Conservation (phyloP, 1,140 invertebrate genomes). For the Drosophila bifasciata region DNA sequence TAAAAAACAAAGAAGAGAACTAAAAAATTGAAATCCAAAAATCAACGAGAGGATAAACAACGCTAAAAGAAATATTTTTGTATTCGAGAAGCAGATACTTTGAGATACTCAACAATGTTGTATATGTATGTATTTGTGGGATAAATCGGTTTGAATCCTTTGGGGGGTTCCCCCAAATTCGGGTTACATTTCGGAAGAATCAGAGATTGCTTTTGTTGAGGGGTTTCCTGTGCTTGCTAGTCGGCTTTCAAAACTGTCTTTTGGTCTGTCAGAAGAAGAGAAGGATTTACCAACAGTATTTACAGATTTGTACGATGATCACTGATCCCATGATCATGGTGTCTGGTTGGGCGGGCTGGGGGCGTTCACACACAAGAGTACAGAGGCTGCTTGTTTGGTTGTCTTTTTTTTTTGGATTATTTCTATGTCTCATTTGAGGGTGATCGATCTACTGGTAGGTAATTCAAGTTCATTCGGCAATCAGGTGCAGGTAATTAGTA, state of each 20-base stretch:
- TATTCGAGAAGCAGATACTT: constrained; percentile 49
- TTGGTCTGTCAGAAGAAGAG: too few relatives aligned
- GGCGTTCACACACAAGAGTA: neutral
- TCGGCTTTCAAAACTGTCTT: too few relatives aligned
- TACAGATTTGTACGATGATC: too few relatives aligned
- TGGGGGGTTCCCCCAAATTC: too few relatives aligned
- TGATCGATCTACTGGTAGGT: constrained; percentile 66
- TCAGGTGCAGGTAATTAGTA: constrained; percentile 70
- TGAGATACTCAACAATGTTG: constrained; percentile 6
- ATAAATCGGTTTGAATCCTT: neutral
- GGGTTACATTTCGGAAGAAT: too few relatives aligned
- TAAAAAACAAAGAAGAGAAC: constrained; percentile 42
- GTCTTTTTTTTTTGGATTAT: constrained; percentile 22
- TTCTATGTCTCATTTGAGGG: constrained; percentile 47
- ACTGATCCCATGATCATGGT: too few relatives aligned
- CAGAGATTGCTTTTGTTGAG: too few relatives aligned
- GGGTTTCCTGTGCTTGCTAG: too few relatives aligned
- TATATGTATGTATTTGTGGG: constrained; percentile 2
- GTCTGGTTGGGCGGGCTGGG: too few relatives aligned
- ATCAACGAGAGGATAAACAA: constrained; percentile 36
- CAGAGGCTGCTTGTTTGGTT: too few relatives aligned
- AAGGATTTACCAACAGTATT: too few relatives aligned
- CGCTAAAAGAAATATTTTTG: constrained; percentile 44
- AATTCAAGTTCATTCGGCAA: constrained; percentile 73
- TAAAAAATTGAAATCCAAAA: constrained; percentile 22